phyloP scores from a whole-genome alignment of 2,113 vertebrate species.

The Marcusenius ussheri region DNA sequence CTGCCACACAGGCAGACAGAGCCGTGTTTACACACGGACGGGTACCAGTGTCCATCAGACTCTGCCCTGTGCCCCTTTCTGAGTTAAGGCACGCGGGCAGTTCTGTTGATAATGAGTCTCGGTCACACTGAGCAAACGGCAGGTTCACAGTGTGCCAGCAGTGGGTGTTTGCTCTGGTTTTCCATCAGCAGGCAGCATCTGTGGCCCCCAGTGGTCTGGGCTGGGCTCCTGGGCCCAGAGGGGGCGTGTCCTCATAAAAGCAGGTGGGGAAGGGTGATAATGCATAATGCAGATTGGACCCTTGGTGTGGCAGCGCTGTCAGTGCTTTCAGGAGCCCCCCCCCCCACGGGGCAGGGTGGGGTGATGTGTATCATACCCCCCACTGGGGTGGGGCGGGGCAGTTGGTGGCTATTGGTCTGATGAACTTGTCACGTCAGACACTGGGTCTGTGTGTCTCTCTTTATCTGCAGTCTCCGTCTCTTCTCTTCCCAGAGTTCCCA shows the following conservation, averaged over 20 bases:
- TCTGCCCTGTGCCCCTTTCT: background rate
- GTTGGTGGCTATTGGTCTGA: too few relatives aligned
- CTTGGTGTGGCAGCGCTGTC: background rate
- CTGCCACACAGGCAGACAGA: background rate
- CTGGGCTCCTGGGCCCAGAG: background rate
- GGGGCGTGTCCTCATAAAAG: background rate
- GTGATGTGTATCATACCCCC: background rate
- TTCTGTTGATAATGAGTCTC: background rate
- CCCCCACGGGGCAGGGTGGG: too few relatives aligned
- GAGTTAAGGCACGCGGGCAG: background rate
- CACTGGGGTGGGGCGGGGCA: background rate
- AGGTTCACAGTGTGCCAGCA: background rate
- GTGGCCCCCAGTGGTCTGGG: background rate
- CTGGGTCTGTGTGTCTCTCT: background rate
- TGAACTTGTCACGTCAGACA: background rate
- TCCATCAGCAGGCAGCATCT: background rate
- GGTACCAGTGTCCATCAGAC: background rate
- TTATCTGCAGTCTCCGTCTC: conserved; percentile 18
- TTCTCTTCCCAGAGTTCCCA: conserved; percentile 58
- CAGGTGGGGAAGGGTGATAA: background rate
- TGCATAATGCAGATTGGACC: background rate
- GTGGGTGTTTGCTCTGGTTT: background rate
- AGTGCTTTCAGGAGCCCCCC: background rate
- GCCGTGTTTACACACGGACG: background rate
- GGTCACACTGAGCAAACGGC: background rate